Evolutionary conservation across 1,140 invertebrate genomes (phyloP), one percentile per base, ranked within the genome.

Genomic region (Triops cancriformis): DNA sequence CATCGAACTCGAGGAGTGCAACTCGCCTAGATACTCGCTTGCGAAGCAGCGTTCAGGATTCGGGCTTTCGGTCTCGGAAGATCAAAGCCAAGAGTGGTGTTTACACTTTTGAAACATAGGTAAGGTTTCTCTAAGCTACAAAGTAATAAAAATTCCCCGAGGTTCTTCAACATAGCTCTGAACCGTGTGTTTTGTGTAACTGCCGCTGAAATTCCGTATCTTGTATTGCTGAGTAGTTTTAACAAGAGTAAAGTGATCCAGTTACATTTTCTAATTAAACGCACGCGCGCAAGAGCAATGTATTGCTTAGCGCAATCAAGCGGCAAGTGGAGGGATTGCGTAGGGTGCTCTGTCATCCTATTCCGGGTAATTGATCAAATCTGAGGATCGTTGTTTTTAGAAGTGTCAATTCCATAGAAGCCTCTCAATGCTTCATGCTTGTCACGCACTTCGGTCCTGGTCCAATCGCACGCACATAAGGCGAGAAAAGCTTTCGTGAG

Each of bases 291-390:
- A 23, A 6, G 14, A 14, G 23, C 18, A 64, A 18, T 23, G 45
- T 23, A 18, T 64, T 64, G 14, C 23, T 18, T 23, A 5, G 18
- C n/a, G 18, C 51, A 23, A 64, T 64, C 10, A 64, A 64, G 51
- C 51, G 23, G 9, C 31, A 37, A 37, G 31, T 37, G 7, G 51
- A 14, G 5, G 51, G 14, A 64, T 64, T 64, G 51, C 23, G 23
- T n/a, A 0, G 51, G 14, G 51, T 64, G 51, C 51, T 23, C 1
- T 23, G 51, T 37, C 31, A 37, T 37, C 31, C 31, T 23, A 64
- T 64, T 64, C 51, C 51, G 51, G 51, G 51, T 64, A 64, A 64
- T 64, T 64, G 51, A 64, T 64, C 51, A 64, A 64, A 64, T 64
- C 51, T 64, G 18, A 5, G n/a, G 51, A 23, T n/a, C 51, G 0